Base-by-base conservation (phyloP, 2,797 vertebrate genomes). In the Dicrostonyx torquatus region DNA sequence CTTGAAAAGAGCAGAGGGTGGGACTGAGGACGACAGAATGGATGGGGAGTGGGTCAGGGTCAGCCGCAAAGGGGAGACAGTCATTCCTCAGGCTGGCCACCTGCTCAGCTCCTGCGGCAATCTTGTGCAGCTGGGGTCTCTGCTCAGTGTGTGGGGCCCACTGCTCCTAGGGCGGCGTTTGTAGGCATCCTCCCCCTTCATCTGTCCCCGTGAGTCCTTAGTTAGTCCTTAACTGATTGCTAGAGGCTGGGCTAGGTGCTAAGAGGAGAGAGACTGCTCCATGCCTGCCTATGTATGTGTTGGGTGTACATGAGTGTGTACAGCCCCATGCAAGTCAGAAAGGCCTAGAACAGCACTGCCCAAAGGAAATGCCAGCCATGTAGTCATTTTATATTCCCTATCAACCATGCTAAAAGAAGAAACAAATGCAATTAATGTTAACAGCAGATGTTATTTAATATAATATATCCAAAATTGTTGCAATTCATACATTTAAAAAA, bases 31-130 rank as follows among this genome's bases (percentile, higher is more conserved):
- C 29, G 95, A 91, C 58, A 90, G 96, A 94, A 97, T 97, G 90
- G 93, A 96, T 95, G 90, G 94, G 80, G 55, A 50, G 78, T n/a
- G 60, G 95, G 93, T 97, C 95, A 75, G 94, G 96, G 96, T 97
- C 97, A 97, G 68, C 64, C 15, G 94, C 85, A 45, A 87, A 50
- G 86, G 80, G 91, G 91, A 70, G 72, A 48, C 0, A 78, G 90
- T 48, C 94, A 64, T 82, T 89, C 96, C 90, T 64, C 76, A 83
- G 95, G 66, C 91, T 17, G 1, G 85, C 95, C 95, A 79, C 94
- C 93, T 93, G 95, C 96, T 94, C 90, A 34, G 91, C 34, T 34
- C 64, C 89, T 1, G 18, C 24, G 2, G 64, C 58, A 62, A 31
- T 37, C 10, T 24, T 1, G 6, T 68, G 76, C 95, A 95, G 96